These are phyloP conservation scores for Gorilla gorilla DNA, from an alignment of 2,113 vertebrate species.

Conservation along the genomic window DNA sequence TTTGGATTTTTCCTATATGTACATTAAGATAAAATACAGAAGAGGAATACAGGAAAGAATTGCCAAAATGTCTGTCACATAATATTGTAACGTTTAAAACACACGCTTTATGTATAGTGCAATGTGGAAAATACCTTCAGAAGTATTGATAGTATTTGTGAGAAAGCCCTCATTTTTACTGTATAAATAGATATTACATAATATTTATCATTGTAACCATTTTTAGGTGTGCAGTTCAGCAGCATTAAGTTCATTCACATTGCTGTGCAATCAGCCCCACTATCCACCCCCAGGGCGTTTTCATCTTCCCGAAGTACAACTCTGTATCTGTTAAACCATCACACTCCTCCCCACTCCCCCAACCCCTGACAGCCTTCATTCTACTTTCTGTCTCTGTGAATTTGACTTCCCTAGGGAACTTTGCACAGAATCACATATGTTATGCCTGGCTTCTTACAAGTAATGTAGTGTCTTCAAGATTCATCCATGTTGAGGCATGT, in stretches of 20 bases:
- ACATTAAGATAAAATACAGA: not conserved
- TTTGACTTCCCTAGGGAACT: rapidly evolving
- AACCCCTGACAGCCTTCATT: rapidly evolving
- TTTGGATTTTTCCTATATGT: not conserved
- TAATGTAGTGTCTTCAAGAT: rapidly evolving
- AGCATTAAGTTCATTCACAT: rapidly evolving
- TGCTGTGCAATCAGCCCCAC: rapidly evolving
- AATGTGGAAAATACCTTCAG: not conserved
- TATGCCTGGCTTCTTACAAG: rapidly evolving
- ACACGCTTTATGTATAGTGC: rapidly evolving
- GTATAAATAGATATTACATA: rapidly evolving
- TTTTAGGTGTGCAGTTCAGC: not conserved
- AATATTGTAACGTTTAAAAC: too few species aligned
- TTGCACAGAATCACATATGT: rapidly evolving
- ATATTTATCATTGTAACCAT: rapidly evolving
- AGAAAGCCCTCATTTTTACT: not conserved
- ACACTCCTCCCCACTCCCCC: rapidly evolving
- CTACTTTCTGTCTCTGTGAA: not conserved
- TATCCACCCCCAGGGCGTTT: too few species aligned
- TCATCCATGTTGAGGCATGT: too few species aligned
- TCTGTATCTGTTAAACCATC: rapidly evolving
- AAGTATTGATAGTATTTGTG: rapidly evolving
- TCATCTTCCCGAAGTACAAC: too few species aligned
- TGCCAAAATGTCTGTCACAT: not conserved
- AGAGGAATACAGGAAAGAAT: not conserved